These are phyloP conservation scores for Helobdella robusta DNA, from an alignment of 2,888 invertebrate genomes.

Conservation along the genomic window DNA sequence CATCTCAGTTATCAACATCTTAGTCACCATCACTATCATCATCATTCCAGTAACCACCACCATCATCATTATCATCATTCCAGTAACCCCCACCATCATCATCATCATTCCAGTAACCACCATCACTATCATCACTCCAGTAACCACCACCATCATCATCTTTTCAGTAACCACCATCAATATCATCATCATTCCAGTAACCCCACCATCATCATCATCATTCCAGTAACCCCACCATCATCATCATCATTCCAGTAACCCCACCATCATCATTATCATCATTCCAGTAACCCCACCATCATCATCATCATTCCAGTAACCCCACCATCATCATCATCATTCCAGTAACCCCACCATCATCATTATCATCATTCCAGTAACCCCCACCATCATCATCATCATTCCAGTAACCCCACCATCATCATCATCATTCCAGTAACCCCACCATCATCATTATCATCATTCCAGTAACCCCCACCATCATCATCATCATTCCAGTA, in stretches of 20 bases:
- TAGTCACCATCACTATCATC: not conserved
- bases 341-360: too few relatives aligned
- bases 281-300: not conserved
- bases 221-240: too few relatives aligned
- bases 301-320: slow-evolving; percentile 2
- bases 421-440: slow-evolving; percentile 12
- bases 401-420: not conserved
- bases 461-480: not conserved
- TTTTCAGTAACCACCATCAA: not conserved
- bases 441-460: too few relatives aligned
- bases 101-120: slow-evolving; percentile 1
- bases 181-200: slow-evolving; percentile 2
- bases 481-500: not conserved
- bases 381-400: not conserved
- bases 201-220: too few relatives aligned
- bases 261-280: not conserved
- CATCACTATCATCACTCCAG: too few relatives aligned
- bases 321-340: too few relatives aligned
- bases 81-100: not conserved
- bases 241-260: too few relatives aligned
- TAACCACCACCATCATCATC: not conserved
- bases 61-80: too few relatives aligned
- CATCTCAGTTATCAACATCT: not conserved
- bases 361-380: too few relatives aligned
- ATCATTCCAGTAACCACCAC: not conserved